phyloP scores from a whole-genome alignment of 2,888 invertebrate species.

The Boloria selene region DNA sequence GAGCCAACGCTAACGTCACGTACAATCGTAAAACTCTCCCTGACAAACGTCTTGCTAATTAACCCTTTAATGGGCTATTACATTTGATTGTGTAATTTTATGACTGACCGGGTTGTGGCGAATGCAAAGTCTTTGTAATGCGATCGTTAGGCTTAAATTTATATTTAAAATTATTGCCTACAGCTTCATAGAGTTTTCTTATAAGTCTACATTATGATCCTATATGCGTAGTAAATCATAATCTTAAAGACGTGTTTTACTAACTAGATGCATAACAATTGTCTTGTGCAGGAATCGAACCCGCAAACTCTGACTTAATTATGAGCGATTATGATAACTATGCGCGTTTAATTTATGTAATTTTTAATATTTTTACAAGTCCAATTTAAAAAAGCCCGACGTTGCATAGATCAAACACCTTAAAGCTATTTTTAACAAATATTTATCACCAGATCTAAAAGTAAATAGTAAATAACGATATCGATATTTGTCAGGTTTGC shows the following conservation, averaged over 20 bases:
- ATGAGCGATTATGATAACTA: too few relatives aligned
- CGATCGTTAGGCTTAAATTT: constrained; percentile 34
- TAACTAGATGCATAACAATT: too few relatives aligned
- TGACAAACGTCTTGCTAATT: constrained; percentile 74
- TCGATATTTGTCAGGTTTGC: constrained; percentile 26
- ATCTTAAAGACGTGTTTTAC: too few relatives aligned
- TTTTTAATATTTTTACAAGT: background rate
- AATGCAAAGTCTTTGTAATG: constrained; percentile 34
- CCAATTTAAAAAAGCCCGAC: background rate
- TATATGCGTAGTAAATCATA: too few relatives aligned
- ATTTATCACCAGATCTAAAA: constrained; percentile 15
- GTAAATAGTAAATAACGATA: constrained; percentile 21
- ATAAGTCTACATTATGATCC: too few relatives aligned
- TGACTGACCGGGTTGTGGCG: constrained; percentile 54
- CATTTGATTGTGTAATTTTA: constrained; percentile 69
- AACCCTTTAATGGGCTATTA: constrained; percentile 72
- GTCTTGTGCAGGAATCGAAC: too few relatives aligned
- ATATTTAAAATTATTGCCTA: constrained; percentile 32
- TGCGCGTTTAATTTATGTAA: too few relatives aligned
- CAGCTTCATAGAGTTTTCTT: too few relatives aligned
- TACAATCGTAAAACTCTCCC: constrained; percentile 61
- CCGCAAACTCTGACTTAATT: too few relatives aligned
- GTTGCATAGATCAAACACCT: background rate
- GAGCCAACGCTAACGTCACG: constrained; percentile 45
- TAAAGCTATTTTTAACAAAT: constrained; percentile 13